These are phyloP conservation scores for Caenorhabditis sp. DNA, from an alignment of 2,888 invertebrate genomes.

Conservation along the genomic window DNA sequence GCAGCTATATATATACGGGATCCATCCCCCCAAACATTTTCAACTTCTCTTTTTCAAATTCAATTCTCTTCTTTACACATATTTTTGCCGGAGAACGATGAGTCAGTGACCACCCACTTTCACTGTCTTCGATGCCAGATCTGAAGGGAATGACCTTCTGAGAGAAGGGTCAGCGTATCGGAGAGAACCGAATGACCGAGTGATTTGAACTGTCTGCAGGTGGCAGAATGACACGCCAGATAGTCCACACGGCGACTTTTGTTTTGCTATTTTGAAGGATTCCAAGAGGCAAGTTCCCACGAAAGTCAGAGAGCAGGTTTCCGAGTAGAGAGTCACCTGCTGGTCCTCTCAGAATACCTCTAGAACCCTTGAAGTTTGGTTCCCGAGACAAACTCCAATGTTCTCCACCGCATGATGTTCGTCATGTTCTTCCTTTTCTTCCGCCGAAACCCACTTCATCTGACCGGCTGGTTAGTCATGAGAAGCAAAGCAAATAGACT, in stretches of 20 bases:
- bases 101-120: constrained; percentile 22
- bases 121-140: constrained; percentile 3
- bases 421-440: too few species aligned
- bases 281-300: too few species aligned
- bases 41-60: neutral
- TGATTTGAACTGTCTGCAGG: neutral
- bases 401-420: constrained; percentile 3
- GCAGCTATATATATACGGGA: neutral
- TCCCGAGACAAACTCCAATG: neutral
- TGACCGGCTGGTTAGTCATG: constrained; percentile 20
- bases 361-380: neutral
- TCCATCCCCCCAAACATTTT: neutral
- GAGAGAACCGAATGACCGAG: constrained; percentile 4
- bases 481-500: constrained; percentile 22
- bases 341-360: too few species aligned
- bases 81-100: neutral
- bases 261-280: too few species aligned
- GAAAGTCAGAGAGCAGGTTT: too few species aligned
- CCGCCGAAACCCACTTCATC: constrained; percentile 6
- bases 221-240: neutral
- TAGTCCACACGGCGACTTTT: too few species aligned
- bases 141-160: constrained; percentile 18
- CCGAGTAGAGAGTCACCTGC: too few species aligned
- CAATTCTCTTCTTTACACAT: neutral
- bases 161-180: neutral